These are phyloP conservation scores for Hedychridium roseum DNA, from an alignment of 2,888 invertebrate genomes.

Conservation along the genomic window DNA sequence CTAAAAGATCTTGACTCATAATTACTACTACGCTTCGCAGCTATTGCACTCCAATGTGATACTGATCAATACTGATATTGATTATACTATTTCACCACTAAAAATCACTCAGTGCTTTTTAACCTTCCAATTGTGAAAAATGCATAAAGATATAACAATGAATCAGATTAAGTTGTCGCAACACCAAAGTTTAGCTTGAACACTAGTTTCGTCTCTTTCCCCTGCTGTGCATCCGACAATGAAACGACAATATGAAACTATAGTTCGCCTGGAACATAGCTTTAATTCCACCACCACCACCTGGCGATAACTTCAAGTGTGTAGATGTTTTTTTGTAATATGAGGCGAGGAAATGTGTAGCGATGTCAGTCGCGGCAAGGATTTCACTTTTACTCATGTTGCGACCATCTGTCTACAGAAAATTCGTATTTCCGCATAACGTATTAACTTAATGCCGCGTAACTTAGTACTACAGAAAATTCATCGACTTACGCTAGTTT, in stretches of 20 bases:
- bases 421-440: too few species aligned
- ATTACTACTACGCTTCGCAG: too few species aligned
- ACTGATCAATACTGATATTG: too few species aligned
- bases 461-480: too few species aligned
- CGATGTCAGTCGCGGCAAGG: constrained; percentile 15
- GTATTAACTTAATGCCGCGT: too few species aligned
- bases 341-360: constrained; percentile 3
- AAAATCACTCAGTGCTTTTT: too few species aligned
- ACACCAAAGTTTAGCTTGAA: background rate
- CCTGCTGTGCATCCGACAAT: background rate
- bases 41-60: too few species aligned
- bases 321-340: constrained; percentile 3
- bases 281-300: background rate
- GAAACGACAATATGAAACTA: background rate
- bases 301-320: constrained; percentile 17
- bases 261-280: background rate
- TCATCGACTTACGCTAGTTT: constrained; percentile 1
- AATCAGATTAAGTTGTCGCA: background rate
- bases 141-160: too few species aligned
- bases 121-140: too few species aligned
- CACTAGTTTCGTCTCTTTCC: background rate
- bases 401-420: constrained; percentile 25
- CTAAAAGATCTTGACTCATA: too few species aligned
- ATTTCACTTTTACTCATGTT: constrained; percentile 24
- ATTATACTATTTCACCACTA: too few species aligned